Percentiles rank a stretch among this genome's conserved stretches.
These are phyloP conservation scores for Peromyscus leucopus DNA, from an alignment of 2,113 vertebrate species.

Conservation along the genomic window DNA sequence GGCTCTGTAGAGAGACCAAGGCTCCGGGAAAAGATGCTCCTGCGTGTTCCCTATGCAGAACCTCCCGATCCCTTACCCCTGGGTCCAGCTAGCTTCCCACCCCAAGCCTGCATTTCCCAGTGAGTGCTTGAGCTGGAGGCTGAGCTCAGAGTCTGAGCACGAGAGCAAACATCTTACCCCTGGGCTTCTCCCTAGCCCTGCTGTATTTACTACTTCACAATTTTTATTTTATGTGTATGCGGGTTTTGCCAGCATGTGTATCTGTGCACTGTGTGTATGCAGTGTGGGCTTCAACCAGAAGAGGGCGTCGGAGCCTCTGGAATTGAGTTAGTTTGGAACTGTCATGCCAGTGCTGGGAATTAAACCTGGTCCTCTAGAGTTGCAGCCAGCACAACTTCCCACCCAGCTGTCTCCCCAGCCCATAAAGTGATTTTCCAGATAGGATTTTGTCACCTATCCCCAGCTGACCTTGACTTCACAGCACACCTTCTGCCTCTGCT, in stretches of 20 bases:
- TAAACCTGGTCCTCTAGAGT: not conserved
- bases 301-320: not conserved
- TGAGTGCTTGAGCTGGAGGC: not conserved
- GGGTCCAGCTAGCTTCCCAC: not conserved
- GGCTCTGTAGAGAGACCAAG: not conserved
- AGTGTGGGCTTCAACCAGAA: not conserved
- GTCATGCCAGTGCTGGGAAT: not conserved
- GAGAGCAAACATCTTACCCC: not conserved
- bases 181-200: not conserved
- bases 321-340: too few relatives aligned
- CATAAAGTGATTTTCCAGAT: not conserved
- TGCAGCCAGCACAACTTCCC: not conserved
- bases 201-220: not conserved
- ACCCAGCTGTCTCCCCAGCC: not conserved
- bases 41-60: not conserved
- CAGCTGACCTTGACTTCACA: not conserved
- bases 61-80: too few relatives aligned
- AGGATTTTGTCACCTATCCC: not conserved
- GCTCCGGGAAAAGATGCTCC: not conserved
- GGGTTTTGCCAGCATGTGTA: not conserved
- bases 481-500: not conserved
- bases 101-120: not conserved
- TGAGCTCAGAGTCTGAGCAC: not conserved
- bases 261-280: not conserved
- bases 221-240: not conserved